Evolutionary conservation across 1,140 invertebrate species (phyloP), one percentile per base, ranked within the genome.

Genomic region (Drosophila ananassae): DNA sequence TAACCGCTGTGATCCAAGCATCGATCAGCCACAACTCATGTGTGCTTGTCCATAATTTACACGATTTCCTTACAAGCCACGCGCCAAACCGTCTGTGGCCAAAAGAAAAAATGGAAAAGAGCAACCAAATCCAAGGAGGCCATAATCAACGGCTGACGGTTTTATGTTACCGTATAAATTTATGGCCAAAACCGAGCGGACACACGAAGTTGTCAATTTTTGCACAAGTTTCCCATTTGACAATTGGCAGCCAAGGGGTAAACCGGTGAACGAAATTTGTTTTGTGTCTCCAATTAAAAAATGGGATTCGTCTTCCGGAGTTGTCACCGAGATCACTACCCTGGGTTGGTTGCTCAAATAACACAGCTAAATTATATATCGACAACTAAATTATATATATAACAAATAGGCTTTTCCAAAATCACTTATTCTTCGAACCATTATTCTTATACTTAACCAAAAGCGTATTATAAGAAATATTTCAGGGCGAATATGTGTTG

Each of bases 51-150:
- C 64, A 89, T 89, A 82, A 82, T 71, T 89, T 62, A 69, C 44
- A 51, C 78, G 57, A 87, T 89, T 87, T 87, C 83, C 82, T 82
- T 89, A 89, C 82, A 59, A 87, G 83, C 78, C 47, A 71, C 73
- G 66, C 71, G 74, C 78, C 63, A 71, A 71, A 59, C 57, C 44
- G 53, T 44, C 67, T 51, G 51, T 25, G 53, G 46, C 44, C 63
- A 44, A 52, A 39, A 37, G 25, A 21, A 48, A 17, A 13, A 8
- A 28, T 28, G 25, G 25, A 47, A 54, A 57, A 58, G 22, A 13
- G 32, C 46, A 12, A 12, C 30, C 44, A 47, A 47, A 9, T 21
- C 17, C 17, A 47, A 47, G 22, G 44, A 34, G 61, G 13, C 64
- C 63, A 69, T 57, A 69, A 69, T 68, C 66, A 68, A 69, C 41